A percentile compares a stretch with the other conserved stretches of the same genome.
Conservation (phyloP, 1,140 invertebrate species). For the Trachelipus rathkii region DNA sequence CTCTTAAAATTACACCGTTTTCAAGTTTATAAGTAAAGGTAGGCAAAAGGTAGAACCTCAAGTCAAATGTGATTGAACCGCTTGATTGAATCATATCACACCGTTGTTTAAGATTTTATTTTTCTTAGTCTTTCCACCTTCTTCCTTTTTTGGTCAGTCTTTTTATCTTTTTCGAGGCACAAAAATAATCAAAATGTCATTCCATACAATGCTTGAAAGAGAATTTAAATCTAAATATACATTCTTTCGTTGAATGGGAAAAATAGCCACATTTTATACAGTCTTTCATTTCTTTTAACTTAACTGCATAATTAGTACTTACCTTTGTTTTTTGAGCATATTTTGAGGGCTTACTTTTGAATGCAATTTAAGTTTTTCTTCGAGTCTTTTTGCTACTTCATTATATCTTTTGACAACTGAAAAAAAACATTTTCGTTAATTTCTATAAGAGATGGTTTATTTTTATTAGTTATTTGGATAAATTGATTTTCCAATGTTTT, state of each 20-base stretch:
- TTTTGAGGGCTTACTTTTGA: neutral
- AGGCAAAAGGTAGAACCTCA: neutral
- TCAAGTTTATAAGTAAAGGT: neutral
- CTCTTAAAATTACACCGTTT: neutral
- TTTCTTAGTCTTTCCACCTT: neutral
- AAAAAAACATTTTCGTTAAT: constrained; percentile 14
- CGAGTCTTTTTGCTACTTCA: neutral
- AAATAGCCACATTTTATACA: neutral
- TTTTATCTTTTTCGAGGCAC: neutral
- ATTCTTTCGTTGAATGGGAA: neutral
- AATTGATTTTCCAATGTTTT: constrained; percentile 19
- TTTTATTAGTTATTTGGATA: constrained; percentile 16
- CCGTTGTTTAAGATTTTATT: neutral
- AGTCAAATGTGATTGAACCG: neutral
- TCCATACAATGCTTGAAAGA: neutral
- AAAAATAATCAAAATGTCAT: neutral
- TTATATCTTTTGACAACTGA: constrained; percentile 11
- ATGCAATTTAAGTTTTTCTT: neutral
- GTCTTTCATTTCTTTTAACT: neutral
- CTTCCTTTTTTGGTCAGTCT: neutral
- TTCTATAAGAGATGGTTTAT: neutral
- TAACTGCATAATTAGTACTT: neutral
- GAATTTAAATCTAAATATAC: constrained; percentile 3
- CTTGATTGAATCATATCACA: neutral
- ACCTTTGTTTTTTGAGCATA: neutral